Conservation (phyloP, 2,113 vertebrate genomes). For the Miniopterus natalensis region DNA sequence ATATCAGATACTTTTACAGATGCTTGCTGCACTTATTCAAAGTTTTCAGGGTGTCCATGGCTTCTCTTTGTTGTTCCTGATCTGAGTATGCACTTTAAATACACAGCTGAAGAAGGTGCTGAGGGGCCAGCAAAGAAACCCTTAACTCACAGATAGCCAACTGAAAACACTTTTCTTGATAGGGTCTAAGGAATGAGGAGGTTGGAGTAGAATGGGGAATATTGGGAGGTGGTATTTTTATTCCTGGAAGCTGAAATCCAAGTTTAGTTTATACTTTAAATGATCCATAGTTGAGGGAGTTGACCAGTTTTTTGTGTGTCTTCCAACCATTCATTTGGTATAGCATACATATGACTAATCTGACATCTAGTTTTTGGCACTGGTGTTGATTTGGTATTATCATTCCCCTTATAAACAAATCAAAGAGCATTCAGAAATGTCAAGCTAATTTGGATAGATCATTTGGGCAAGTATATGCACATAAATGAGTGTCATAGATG, state of each 20-base stretch:
- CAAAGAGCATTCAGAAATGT: conserved; percentile 80
- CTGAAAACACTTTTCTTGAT: neutral
- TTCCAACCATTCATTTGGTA: conserved; percentile 64
- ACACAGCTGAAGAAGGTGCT: conserved; percentile 9
- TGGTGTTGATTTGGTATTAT: conserved; percentile 68
- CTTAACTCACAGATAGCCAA: conserved; percentile 41
- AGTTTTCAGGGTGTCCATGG: conserved; percentile 24
- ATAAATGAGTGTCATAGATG: conserved; percentile 65
- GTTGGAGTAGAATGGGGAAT: neutral
- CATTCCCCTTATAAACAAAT: conserved; percentile 76
- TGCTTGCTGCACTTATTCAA: conserved; percentile 10
- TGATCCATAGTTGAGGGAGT: conserved; percentile 60
- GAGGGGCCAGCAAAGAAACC: conserved; percentile 12
- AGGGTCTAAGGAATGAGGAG: neutral
- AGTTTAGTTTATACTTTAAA: conserved; percentile 60
- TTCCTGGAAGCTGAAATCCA: conserved; percentile 61
- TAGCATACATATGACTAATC: conserved; percentile 74
- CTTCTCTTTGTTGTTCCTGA: conserved; percentile 22
- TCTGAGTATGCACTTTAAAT: conserved; percentile 12
- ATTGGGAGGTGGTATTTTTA: conserved; percentile 45
- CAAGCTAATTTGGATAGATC: conserved; percentile 73
- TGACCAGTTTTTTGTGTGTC: conserved; percentile 55
- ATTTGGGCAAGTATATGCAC: conserved; percentile 74
- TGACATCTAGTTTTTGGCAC: conserved; percentile 79
- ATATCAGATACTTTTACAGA: conserved; percentile 54